A percentile compares a stretch with the other conserved stretches of the same genome.
phyloP scores from a whole-genome alignment of 1,140 invertebrate genomes.

The Neodiprion lecontei region DNA sequence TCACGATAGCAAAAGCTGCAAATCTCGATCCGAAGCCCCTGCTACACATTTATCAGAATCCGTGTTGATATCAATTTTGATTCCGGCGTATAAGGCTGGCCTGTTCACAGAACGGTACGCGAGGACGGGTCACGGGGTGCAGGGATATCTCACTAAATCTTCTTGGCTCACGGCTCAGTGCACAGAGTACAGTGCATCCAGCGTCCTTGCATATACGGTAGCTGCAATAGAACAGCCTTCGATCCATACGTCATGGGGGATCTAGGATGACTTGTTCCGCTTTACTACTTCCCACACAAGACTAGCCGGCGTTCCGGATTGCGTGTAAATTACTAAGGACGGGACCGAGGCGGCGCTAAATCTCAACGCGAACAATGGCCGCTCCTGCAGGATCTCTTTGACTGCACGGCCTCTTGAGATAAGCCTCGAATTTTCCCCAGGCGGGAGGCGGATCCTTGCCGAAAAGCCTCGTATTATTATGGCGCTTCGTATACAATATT shows the following conservation, averaged over 20 bases:
- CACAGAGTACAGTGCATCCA: too few species aligned
- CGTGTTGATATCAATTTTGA: background rate
- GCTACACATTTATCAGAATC: background rate
- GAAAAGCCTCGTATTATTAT: background rate
- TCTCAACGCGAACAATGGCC: background rate
- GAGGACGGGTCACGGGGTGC: background rate
- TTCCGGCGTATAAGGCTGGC: background rate
- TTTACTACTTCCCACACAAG: background rate
- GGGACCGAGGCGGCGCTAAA: background rate
- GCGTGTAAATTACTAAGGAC: background rate
- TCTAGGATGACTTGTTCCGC: background rate
- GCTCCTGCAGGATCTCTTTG: background rate
- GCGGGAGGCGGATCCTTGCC: background rate
- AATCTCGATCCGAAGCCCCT: background rate
- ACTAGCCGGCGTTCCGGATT: background rate
- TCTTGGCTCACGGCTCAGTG: background rate
- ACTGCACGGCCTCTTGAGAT: background rate
- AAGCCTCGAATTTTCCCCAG: constrained; percentile 4
- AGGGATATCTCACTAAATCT: background rate
- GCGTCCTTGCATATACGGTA: background rate
- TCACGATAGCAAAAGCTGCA: background rate
- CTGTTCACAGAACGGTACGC: background rate
- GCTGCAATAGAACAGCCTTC: background rate
- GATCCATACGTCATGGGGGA: constrained; percentile 1
- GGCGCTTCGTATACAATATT: background rate